These are phyloP conservation scores for Acholoe squamosa DNA, from an alignment of 2,888 invertebrate species.

Conservation along the genomic window DNA sequence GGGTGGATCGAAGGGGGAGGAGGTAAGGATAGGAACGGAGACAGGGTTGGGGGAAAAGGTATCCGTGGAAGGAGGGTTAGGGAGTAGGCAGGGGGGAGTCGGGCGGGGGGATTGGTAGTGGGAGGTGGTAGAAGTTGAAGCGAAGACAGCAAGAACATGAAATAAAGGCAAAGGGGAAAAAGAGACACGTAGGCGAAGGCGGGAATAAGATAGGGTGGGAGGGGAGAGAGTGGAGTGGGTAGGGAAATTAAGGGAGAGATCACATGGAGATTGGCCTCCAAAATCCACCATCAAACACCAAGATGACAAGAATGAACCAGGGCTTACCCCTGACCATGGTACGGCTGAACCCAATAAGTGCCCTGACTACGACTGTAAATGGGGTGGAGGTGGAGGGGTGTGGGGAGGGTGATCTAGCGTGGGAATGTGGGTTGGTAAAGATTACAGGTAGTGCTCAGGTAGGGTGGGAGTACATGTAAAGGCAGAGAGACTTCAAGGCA, in stretches of 20 bases:
- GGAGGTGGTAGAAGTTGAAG: too few species aligned
- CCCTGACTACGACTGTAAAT: neutral
- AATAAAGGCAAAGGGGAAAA: too few species aligned
- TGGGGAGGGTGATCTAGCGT: constrained; percentile 5
- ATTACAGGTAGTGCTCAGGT: neutral
- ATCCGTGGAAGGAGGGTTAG: too few species aligned
- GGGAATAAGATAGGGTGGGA: neutral
- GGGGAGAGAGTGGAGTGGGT: neutral
- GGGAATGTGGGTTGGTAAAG: too few species aligned
- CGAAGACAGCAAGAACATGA: too few species aligned
- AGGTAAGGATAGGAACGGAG: too few species aligned
- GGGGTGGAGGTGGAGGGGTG: neutral
- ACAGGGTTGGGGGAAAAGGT: too few species aligned
- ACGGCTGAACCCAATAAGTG: neutral
- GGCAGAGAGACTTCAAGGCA: neutral
- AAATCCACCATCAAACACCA: neutral
- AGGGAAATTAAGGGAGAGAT: neutral
- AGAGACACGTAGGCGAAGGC: too few species aligned
- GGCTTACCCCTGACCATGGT: neutral
- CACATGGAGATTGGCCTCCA: neutral
- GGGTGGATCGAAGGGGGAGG: too few species aligned
- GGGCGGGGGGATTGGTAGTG: too few species aligned
- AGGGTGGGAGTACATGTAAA: neutral
- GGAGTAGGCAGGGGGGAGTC: too few species aligned
- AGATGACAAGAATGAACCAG: neutral